A percentile compares a stretch with the other conserved stretches of the same genome.
Evolutionary conservation across 2,797 vertebrate species (phyloP).

Genomic region (Coregonus ussuriensis): DNA sequence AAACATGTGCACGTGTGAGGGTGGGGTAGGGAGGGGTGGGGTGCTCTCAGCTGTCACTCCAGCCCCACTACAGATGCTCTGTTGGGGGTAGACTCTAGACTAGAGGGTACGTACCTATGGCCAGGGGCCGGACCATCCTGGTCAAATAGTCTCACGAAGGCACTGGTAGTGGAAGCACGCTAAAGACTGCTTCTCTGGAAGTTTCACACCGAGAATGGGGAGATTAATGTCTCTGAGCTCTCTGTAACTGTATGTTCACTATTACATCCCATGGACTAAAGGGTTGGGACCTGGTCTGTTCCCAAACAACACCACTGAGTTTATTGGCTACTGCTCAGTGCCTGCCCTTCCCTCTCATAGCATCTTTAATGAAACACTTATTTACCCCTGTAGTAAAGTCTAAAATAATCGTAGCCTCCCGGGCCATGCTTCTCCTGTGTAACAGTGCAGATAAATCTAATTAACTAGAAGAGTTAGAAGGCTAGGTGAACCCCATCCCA

Average conservation of each 20-base stretch:
- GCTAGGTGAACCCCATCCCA: background rate
- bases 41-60: background rate
- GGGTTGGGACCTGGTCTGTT: no score
- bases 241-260: no score
- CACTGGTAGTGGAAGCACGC: no score
- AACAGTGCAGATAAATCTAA: constrained; percentile 32
- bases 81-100: background rate
- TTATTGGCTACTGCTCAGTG: background rate
- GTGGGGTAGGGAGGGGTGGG: background rate
- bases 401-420: background rate
- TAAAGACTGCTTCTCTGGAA: no score
- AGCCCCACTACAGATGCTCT: background rate
- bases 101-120: background rate
- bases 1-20: no score
- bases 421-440: constrained; percentile 13
- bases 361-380: constrained; percentile 29
- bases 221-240: no score
- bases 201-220: no score
- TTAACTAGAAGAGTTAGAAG: constrained; percentile 16
- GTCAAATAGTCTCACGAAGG: background rate
- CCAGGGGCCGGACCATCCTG: no score
- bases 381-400: constrained; percentile 13
- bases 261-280: no score
- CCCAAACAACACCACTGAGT: no score
- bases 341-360: background rate